Percentiles rank a stretch among this genome's conserved stretches.
Conservation (phyloP, 2,113 vertebrate genomes). For the Onychorhynchus coronatus region DNA sequence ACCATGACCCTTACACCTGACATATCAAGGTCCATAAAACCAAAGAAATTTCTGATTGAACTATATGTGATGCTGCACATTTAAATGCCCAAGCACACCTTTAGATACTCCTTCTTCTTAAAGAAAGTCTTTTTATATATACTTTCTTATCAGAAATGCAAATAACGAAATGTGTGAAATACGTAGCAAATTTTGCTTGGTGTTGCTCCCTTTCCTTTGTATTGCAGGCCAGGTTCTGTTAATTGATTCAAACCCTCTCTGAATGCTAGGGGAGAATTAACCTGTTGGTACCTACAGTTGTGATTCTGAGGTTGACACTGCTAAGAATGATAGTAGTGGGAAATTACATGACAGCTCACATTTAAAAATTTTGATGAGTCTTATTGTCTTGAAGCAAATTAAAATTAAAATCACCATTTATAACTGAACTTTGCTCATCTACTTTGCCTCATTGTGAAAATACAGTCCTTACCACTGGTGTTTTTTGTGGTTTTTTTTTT, state of each 20-base stretch:
- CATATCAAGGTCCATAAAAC: conserved; percentile 12
- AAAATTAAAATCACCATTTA: not conserved
- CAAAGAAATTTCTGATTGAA: conserved; percentile 11
- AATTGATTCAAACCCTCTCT: not conserved
- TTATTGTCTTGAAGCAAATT: not conserved
- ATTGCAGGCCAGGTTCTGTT: not conserved
- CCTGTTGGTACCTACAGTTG: not conserved
- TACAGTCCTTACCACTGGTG: not conserved
- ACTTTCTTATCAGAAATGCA: conserved; percentile 9
- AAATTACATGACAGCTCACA: not conserved
- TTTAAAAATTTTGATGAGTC: not conserved
- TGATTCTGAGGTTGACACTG: not conserved
- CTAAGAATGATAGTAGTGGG: not conserved
- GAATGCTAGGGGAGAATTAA: conserved; percentile 14
- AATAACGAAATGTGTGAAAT: conserved; percentile 12
- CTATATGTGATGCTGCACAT: not conserved
- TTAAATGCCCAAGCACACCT: not conserved
- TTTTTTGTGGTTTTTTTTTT: not conserved
- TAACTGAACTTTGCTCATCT: not conserved
- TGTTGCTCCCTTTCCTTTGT: not conserved
- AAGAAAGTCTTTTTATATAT: not conserved
- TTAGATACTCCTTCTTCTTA: not conserved
- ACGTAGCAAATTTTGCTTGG: not conserved
- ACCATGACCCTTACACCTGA: conserved; percentile 67
- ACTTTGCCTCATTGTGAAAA: not conserved